These are phyloP conservation scores for Epinotia ramella DNA, from an alignment of 2,888 invertebrate species.

Conservation along the genomic window DNA sequence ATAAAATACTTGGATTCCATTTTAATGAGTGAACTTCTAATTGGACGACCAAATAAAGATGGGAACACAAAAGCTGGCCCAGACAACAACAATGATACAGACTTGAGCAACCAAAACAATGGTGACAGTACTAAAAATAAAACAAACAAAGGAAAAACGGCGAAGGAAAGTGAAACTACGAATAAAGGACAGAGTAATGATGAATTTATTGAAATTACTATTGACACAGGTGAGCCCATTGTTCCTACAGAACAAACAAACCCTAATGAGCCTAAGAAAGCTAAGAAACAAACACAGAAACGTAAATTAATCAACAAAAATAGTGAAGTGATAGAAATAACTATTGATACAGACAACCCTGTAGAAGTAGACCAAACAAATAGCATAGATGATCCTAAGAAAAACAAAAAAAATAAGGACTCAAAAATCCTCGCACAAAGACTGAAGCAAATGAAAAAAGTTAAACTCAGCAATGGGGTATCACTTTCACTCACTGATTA, in stretches of 20 bases:
- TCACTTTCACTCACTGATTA: conserved; percentile 57
- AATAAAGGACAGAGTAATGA: background rate
- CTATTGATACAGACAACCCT: background rate
- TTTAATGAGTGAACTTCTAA: conserved; percentile 72
- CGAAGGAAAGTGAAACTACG: background rate
- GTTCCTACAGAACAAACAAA: background rate
- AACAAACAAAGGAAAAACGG: conserved; percentile 37
- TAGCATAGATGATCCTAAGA: background rate
- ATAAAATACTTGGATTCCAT: conserved; percentile 68
- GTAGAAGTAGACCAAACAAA: background rate
- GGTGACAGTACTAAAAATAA: conserved; percentile 43
- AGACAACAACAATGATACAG: conserved; percentile 81
- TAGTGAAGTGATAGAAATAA: background rate
- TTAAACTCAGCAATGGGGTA: conserved; percentile 56
- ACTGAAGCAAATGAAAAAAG: conserved; percentile 19
- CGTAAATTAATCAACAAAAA: background rate
- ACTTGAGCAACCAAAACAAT: conserved; percentile 66
- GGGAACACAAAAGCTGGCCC: conserved; percentile 47
- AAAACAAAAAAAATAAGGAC: background rate
- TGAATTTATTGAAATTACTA: background rate
- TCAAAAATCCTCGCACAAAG: conserved; percentile 3
- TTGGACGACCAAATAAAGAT: conserved; percentile 55
- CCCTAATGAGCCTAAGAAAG: background rate
- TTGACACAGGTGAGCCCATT: background rate
- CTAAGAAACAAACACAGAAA: background rate